Evolutionary conservation across 2,113 vertebrate species (phyloP).

Genomic region (Barnardius zonarius): DNA sequence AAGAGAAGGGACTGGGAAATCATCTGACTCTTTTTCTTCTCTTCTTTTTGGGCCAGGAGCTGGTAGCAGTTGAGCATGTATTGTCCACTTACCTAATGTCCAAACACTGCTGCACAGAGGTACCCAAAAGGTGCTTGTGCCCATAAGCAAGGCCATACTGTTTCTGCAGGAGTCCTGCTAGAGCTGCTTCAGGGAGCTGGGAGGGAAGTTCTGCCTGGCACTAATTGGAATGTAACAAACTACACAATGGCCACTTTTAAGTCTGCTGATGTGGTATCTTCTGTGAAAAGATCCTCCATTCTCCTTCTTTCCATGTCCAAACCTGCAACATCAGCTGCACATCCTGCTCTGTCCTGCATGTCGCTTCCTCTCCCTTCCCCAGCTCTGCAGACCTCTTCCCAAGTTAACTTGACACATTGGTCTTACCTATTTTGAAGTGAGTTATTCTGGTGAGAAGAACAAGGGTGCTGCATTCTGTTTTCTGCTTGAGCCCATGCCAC

Average conservation of each 20-base stretch:
- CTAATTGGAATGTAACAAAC: slow-evolving; percentile 7
- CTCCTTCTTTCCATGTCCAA: not conserved
- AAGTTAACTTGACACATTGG: not conserved
- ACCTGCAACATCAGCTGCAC: not conserved
- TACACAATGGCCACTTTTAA: not conserved
- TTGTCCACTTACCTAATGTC: not conserved
- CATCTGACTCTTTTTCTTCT: not conserved
- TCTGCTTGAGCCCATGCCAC: not conserved
- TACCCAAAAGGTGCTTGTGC: not conserved
- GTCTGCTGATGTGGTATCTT: not conserved
- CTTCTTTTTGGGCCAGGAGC: slow-evolving; percentile 35
- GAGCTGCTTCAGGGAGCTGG: not conserved
- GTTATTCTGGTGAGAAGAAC: not conserved
- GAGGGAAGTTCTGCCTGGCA: slow-evolving; percentile 7
- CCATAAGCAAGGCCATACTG: not conserved
- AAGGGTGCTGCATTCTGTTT: slow-evolving; percentile 5
- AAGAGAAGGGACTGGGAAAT: not conserved
- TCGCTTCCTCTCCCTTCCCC: not conserved
- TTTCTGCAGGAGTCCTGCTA: not conserved
- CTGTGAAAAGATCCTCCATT: not conserved
- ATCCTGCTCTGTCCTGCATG: slow-evolving; percentile 44
- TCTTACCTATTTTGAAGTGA: not conserved
- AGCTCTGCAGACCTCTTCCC: not conserved
- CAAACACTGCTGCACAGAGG: not conserved
- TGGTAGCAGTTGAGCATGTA: slow-evolving; percentile 33